Percentiles rank a stretch among this genome's conserved stretches.
Evolutionary conservation across 2,888 invertebrate species (phyloP).

Genomic region (Drosophila rubida): DNA sequence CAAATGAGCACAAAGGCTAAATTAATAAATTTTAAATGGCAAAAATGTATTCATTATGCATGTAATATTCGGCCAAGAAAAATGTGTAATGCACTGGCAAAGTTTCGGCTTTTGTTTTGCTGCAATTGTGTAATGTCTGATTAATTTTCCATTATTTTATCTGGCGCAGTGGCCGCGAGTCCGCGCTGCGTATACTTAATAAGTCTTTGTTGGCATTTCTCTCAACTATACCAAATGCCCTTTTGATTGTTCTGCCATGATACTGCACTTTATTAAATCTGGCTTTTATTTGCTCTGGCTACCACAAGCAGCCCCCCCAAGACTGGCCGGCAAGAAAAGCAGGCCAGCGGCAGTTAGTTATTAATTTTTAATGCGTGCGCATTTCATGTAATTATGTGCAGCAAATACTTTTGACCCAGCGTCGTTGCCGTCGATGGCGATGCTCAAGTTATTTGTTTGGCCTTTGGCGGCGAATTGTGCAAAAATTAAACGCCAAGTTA

Average conservation of each 20-base stretch:
- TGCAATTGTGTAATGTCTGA: slow-evolving; percentile 31
- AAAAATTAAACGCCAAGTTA: slow-evolving; percentile 68
- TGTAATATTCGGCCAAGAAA: too few relatives aligned
- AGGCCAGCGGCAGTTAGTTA: slow-evolving; percentile 66
- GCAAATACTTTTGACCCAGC: slow-evolving; percentile 48
- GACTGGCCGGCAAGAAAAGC: background rate
- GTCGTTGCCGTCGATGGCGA: background rate
- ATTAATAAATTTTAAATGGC: background rate
- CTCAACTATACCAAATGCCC: slow-evolving; percentile 37
- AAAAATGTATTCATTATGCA: too few relatives aligned
- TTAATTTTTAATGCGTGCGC: slow-evolving; percentile 76
- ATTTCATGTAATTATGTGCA: slow-evolving; percentile 69
- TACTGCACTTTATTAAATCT: slow-evolving; percentile 67
- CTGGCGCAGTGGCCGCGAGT: background rate
- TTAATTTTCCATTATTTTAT: slow-evolving; percentile 34
- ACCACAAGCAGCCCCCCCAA: background rate
- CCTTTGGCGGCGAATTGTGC: slow-evolving; percentile 69
- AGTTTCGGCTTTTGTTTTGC: background rate
- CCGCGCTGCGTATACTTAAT: slow-evolving; percentile 46
- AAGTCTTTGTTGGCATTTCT: slow-evolving; percentile 38
- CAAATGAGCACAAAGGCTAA: background rate
- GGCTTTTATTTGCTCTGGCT: slow-evolving; percentile 44
- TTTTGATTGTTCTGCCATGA: slow-evolving; percentile 48
- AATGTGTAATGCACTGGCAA: background rate
- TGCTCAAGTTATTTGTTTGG: slow-evolving; percentile 71